Base-by-base conservation (phyloP, 2,888 invertebrate genomes). In the Neocrepidodera transversa region DNA sequence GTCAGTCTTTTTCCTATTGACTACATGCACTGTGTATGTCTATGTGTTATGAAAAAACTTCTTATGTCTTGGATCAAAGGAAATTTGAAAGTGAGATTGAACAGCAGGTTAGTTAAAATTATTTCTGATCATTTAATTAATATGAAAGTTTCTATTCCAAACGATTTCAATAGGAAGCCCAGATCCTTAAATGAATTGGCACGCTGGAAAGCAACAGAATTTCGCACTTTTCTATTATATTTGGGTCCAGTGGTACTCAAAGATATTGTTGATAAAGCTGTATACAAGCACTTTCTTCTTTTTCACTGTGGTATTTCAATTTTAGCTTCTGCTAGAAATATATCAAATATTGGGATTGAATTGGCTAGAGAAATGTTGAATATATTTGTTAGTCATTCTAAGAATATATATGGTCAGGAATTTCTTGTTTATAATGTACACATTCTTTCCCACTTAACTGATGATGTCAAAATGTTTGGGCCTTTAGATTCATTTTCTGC, bases 1-100 rank as follows among this genome's bases (percentile, higher is more conserved):
- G 40, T 51, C 62, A 13, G n/a, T n/a, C n/a, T n/a, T n/a, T 64
- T 64, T 53, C 64, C 62, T 11, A 42, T 62, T 13, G 58, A 62
- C 30, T 62, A 62, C 32, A 62, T 62, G 58, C 58, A 62, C 43
- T 20, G 28, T 42, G 14, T 58, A 14, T 60, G 56, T 17, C 28
- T 60, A n/a, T 57, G 60, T 2, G 60, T 60, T 18, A 56, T 52
- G 35, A 36, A 36, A 43, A 62, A 64, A 18, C 45, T 62, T 43
- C 36, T 64, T 50, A 58, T 26, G 17, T 20, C 42, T 8, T 52
- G 60, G 60, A 18, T 51, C 7, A 11, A 10, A 23, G 59, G 50
- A 13, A n/a, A 36, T 36, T 48, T 57, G 13, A 30, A 18, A 2
- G 40, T 38, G 28, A 18, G 59, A 11, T 30, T 59, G 6, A 10